A percentile compares a stretch with the other conserved stretches of the same genome.
Conservation (phyloP, 2,888 invertebrate species). For the Nephrocerus scutellatus region DNA sequence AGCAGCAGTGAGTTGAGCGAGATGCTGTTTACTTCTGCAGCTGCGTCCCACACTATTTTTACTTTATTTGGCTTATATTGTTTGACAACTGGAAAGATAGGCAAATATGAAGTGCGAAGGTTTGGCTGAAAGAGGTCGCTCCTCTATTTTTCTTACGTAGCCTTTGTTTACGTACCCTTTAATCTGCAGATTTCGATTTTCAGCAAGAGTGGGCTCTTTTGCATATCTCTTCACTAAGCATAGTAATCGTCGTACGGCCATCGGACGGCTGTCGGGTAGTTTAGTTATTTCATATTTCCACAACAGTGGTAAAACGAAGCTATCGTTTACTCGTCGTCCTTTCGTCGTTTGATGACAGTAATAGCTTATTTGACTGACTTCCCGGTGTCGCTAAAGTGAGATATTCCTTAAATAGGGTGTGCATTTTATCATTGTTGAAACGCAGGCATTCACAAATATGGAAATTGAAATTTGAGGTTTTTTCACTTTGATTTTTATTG, state of each 20-base stretch:
- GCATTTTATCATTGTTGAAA: no score
- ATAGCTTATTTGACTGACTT: no score
- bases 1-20: conserved; percentile 32
- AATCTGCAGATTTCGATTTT: conserved; percentile 14
- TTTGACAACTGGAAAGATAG: conserved; percentile 28
- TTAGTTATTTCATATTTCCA: conserved; percentile 22
- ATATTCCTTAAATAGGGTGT: no score
- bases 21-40: conserved; percentile 26
- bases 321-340: no score
- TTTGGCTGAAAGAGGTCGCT: no score
- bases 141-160: conserved; percentile 21
- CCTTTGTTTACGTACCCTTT: conserved; percentile 20
- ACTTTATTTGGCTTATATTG: conserved; percentile 28
- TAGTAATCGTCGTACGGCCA: conserved; percentile 17
- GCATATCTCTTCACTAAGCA: conserved; percentile 18
- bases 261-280: conserved; percentile 12
- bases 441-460: no score
- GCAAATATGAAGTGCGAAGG: conserved; percentile 33
- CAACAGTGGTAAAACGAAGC: no score
- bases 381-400: no score
- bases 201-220: conserved; percentile 8
- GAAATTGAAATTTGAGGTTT: no score
- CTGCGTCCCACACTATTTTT: conserved; percentile 35
- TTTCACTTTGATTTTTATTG: no score
- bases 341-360: no score